Conservation (phyloP, 1,140 invertebrate genomes). For the Tribolium castaneum region DNA sequence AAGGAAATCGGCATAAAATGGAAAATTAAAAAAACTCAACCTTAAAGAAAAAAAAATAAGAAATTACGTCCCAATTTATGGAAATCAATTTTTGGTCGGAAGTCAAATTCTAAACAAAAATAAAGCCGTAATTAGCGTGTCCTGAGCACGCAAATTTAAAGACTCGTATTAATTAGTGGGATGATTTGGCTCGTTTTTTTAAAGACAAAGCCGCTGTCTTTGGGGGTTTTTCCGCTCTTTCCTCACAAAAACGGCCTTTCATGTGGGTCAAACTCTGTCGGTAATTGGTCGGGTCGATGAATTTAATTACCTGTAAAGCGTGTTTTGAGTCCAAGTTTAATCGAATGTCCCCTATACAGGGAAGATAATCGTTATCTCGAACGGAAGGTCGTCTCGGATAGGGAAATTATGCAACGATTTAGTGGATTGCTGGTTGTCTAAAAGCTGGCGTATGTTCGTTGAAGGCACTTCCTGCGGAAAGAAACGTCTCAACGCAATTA, state of each 20-base stretch:
- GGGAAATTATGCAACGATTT: background rate
- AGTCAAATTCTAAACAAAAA: too few relatives aligned
- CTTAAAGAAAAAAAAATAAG: too few relatives aligned
- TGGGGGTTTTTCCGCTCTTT: background rate
- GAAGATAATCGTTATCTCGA: background rate
- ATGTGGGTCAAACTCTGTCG: background rate
- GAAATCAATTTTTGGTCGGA: too few relatives aligned
- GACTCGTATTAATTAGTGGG: too few relatives aligned
- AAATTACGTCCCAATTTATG: too few relatives aligned
- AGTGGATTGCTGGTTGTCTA: background rate
- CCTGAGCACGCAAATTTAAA: too few relatives aligned
- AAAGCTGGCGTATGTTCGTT: too few relatives aligned
- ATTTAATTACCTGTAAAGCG: slow-evolving; percentile 12
- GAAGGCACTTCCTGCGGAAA: too few relatives aligned
- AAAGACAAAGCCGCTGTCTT: too few relatives aligned
- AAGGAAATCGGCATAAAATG: too few relatives aligned
- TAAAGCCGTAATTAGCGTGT: too few relatives aligned
- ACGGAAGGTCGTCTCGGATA: background rate
- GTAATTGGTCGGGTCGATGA: background rate
- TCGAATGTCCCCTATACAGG: background rate
- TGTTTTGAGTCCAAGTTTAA: slow-evolving; percentile 17
- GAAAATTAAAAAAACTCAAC: background rate
- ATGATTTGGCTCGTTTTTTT: too few relatives aligned
- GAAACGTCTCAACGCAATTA: background rate
- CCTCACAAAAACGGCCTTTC: background rate